Percentiles rank a stretch among this genome's conserved stretches.
Evolutionary conservation across 2,888 invertebrate genomes (phyloP).

Genomic region (Clunio marinus): DNA sequence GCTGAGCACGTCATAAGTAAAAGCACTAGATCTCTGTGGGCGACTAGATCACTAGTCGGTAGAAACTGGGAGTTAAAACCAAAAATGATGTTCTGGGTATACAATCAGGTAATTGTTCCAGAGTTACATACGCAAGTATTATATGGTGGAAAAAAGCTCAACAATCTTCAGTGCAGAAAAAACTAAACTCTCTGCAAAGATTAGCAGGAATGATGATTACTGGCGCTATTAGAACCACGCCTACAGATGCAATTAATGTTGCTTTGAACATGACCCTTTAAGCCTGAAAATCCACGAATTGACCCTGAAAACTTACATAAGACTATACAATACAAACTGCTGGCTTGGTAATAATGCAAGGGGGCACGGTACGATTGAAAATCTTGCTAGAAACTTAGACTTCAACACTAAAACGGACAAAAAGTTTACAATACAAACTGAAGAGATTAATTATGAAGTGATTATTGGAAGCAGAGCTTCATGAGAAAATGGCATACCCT

Average conservation of each 20-base stretch:
- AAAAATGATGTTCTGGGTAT: neutral
- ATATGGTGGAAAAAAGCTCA: slow-evolving; percentile 17
- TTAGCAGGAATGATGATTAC: neutral
- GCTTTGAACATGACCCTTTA: neutral
- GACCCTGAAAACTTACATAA: neutral
- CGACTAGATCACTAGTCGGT: neutral
- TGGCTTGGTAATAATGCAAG: neutral
- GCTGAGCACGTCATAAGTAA: neutral
- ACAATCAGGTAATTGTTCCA: neutral
- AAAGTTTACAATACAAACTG: neutral
- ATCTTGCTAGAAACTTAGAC: too few relatives aligned
- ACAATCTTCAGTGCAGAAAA: too few relatives aligned
- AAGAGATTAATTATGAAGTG: neutral
- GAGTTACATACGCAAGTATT: neutral
- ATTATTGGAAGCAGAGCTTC: neutral
- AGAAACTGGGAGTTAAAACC: slow-evolving; percentile 6
- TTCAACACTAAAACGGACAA: neutral
- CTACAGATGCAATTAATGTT: neutral
- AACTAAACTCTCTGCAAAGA: too few relatives aligned
- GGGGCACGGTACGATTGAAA: too few relatives aligned
- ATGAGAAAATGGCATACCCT: too few relatives aligned
- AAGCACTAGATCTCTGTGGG: neutral
- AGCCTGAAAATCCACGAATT: neutral
- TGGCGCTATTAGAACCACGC: neutral
- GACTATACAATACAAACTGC: neutral